A percentile compares a stretch with the other conserved stretches of the same genome.
Evolutionary conservation across 2,113 vertebrate species (phyloP).

Genomic region (Bubalus kerabau): DNA sequence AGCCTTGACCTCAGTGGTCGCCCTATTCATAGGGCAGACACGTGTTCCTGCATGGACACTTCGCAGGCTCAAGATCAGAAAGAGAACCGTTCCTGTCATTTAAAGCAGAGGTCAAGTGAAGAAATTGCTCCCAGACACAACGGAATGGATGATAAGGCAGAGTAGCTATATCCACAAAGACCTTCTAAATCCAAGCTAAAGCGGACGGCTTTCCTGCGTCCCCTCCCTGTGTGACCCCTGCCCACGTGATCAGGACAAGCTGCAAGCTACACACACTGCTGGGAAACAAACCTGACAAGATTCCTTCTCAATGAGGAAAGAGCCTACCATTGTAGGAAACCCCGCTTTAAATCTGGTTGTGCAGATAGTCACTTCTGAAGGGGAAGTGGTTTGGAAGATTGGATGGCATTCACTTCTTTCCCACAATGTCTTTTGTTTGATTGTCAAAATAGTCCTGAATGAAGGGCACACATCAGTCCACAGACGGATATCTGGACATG

Average conservation of each 20-base stretch:
- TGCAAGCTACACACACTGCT: no score
- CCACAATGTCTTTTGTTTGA: not conserved
- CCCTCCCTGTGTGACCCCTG: not conserved
- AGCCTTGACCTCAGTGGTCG: not conserved
- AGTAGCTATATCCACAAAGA: not conserved
- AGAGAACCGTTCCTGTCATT: fast-evolving
- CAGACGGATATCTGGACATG: not conserved
- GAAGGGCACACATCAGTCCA: not conserved
- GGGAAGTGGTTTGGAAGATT: not conserved
- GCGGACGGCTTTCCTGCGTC: fast-evolving
- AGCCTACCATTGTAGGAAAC: not conserved
- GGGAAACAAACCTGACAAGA: fast-evolving
- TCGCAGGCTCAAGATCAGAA: fast-evolving
- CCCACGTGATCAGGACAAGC: fast-evolving
- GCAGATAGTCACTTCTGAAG: not conserved
- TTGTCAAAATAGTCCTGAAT: not conserved
- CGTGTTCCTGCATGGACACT: fast-evolving
- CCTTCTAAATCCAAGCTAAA: not conserved
- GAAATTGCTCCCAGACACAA: not conserved
- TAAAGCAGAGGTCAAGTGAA: not conserved
- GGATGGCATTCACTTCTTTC: not conserved
- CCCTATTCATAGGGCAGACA: fast-evolving
- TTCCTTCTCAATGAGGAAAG: not conserved
- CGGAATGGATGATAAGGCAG: not conserved
- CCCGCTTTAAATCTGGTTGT: not conserved